Base-by-base conservation (phyloP, 2,113 vertebrate species). In the Rhinoptilus africanus region DNA sequence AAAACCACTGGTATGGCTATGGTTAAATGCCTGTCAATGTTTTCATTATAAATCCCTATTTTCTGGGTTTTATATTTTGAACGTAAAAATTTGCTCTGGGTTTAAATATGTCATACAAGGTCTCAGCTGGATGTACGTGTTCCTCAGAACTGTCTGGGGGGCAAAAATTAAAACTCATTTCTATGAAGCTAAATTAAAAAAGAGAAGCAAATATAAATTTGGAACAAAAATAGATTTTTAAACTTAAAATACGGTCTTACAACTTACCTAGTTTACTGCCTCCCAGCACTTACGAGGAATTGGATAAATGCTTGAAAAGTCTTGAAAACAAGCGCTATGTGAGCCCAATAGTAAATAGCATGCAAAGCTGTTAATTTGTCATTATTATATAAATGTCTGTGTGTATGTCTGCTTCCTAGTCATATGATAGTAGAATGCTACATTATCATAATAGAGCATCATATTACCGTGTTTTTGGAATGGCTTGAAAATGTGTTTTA, bases 21-120 rank as follows among this genome's bases (percentile, higher is more conserved):
- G 54, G 80, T 91, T 94, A 92, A 95, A 91, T 74, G 74, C 47
- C 50, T 94, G 74, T 56, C 84, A 16, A 2, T 88, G 94, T 92
- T 95, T 95, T 92, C 15, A n/a, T 94, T 91, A 67, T 62, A 89
- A 85, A 94, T 79, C 86, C 59, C n/a, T 85, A 26, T 94, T 95
- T 94, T 97, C 74, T 89, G 50, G 37, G 63, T 23, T 94, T 96
- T 94, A 56, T 79, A 56, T 59, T 50, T 66, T 63, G 41, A 88
- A 88, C 2, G 3, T 67, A 89, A 92, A 85, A 92, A 54, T 84
- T 88, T 95, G 22, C 77, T 93, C 23, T 79, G 67, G 45, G 48
- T 91, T 95, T 91, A 85, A 82, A 35, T 91, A n/a, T 59, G 39
- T 71, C 43, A 21, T 82, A n/a, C 32, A 30, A 72, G 34, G 37